Evolutionary conservation across 1,140 invertebrate species (phyloP), one percentile per base, ranked within the genome.

Genomic region (Ceratosolen fusciceps): DNA sequence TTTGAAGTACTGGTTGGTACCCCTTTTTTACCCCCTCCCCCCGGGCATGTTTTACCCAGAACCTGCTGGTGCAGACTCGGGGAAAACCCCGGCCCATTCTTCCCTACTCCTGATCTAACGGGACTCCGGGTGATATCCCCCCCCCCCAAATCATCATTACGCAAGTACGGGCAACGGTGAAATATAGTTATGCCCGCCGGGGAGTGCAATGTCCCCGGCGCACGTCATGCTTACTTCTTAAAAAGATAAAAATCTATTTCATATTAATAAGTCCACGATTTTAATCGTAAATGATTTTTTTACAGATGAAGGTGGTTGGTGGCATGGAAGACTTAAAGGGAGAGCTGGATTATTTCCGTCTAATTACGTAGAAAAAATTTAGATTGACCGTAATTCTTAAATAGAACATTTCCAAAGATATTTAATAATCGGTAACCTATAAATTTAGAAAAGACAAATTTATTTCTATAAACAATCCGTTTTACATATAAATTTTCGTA

Each of bases 221-320:
- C 54, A 7, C n/a, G n/a, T n/a, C n/a, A n/a, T n/a, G n/a, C n/a
- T n/a, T n/a, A n/a, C n/a, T n/a, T n/a, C n/a, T n/a, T n/a, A n/a
- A n/a, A n/a, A n/a, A n/a, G n/a, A n/a, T n/a, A n/a, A n/a, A n/a
- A n/a, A n/a, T n/a, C n/a, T n/a, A n/a, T n/a, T n/a, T n/a, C n/a
- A n/a, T n/a, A n/a, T n/a, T n/a, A n/a, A n/a, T n/a, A n/a, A n/a
- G n/a, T n/a, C n/a, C n/a, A n/a, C n/a, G n/a, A n/a, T n/a, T n/a
- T n/a, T n/a, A n/a, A n/a, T 56, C 52, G n/a, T 5, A 5, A 56
- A 56, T 60, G 4, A 60, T 24, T 24, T 60, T 31, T 9, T 89
- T 92, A 75, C 87, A 95, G 94, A 95, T 87, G 91, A 92, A 56
- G 92, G 92, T 31, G 94, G 94, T 24, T 95, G 94, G 94, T 95